These are phyloP conservation scores for Furnarius figulus DNA, from an alignment of 2,113 vertebrate genomes.

Conservation along the genomic window DNA sequence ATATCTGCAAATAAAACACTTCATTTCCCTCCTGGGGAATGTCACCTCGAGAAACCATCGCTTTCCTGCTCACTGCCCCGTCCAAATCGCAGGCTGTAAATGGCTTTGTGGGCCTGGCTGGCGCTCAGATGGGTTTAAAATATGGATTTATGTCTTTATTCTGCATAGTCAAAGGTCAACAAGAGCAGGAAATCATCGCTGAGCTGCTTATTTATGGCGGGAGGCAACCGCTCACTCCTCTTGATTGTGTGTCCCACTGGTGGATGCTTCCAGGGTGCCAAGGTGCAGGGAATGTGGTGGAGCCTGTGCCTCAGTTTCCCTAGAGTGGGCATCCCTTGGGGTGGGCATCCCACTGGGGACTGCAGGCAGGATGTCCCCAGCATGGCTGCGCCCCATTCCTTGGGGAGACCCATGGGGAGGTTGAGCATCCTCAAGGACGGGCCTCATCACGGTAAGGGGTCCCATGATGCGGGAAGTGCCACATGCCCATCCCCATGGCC, in stretches of 20 bases:
- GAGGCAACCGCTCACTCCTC: neutral
- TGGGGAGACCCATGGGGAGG: accelerated
- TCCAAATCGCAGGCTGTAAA: conserved; percentile 58
- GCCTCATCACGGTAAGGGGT: neutral
- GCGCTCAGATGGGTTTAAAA: conserved; percentile 57
- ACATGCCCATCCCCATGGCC: neutral
- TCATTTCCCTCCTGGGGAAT: conserved; percentile 69
- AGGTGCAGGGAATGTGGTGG: accelerated
- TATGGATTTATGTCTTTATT: conserved; percentile 71
- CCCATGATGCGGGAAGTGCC: accelerated
- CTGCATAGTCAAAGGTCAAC: conserved; percentile 71
- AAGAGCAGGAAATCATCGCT: conserved; percentile 61
- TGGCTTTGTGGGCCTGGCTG: conserved; percentile 59
- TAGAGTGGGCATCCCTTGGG: neutral
- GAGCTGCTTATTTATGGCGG: conserved; percentile 52
- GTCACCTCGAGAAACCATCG: conserved; percentile 60
- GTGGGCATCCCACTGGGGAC: neutral
- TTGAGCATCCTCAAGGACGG: neutral
- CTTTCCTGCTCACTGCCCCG: conserved; percentile 65
- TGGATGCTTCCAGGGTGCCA: neutral
- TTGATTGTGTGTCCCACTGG: neutral
- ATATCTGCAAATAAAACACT: conserved; percentile 66
- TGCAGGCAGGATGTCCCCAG: neutral
- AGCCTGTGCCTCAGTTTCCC: neutral
- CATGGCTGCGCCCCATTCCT: accelerated